Evolutionary conservation across 2,113 vertebrate species (phyloP), one percentile per base, ranked within the genome.

Genomic region (Ophiodon elongatus): DNA sequence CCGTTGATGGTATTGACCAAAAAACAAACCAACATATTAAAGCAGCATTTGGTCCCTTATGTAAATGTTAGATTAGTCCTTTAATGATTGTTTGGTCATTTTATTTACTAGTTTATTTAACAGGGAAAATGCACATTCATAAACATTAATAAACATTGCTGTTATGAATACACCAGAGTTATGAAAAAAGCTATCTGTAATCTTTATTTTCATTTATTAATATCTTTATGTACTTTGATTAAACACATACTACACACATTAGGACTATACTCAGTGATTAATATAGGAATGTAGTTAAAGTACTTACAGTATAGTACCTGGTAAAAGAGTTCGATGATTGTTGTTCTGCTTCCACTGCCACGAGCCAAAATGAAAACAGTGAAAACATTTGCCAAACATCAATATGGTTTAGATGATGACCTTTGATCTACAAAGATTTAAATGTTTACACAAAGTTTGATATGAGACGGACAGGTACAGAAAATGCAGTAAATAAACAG

Each of bases 341-440:
- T 78, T 83, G 71, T 54, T 87, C 73, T 83, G 62, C 72, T 60
- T 73, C 70, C 47, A 56, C 79, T 29, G 60, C 64, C 27, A 45
- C 21, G 6, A 50, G 43, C 17, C 69, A 27, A 78, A 90, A 82
- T 85, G 76, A 84, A 73, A 57, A 81, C 70, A 57, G 23, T 21
- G 35, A 83, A 85, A 87, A 85, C 70, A 83, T 76, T 67, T 74
- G 56, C 27, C 50, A 76, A 73, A 82, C 57, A 75, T 87, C n/a
- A 2, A 71, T 70, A 76, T 47, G 14, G 54, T 57, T 57, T 47
- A 37, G 19, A 82, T 76, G 8, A 79, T 84, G 84, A 79, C 91
- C 89, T 89, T 91, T 84, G 80, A 65, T 71, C 82, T 23, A 56
- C 72, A 89, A 82, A 83, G 37, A 82, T 68, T 82, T 64, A 91